Evolutionary conservation across 2,113 vertebrate species (phyloP), one percentile per base, ranked within the genome.

Genomic region (Silurus asotus): DNA sequence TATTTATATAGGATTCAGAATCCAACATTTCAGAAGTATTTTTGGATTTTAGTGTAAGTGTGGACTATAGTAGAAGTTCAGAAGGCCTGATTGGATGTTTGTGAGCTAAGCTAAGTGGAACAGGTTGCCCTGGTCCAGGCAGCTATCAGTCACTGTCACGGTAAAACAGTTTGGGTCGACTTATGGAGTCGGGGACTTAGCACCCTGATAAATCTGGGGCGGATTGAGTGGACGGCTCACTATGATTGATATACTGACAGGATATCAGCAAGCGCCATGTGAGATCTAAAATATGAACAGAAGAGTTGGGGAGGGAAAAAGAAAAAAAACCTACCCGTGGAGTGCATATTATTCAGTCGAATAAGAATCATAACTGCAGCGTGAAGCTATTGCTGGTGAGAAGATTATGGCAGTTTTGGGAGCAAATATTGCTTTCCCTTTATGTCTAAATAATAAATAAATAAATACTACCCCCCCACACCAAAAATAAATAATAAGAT

Each of bases 171-270:
- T 97, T 96, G 96, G 96, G 96, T 96, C 95, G 95, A 96, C 95
- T 97, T 97, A 96, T 96, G 96, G 96, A 96, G 96, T 96, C 95
- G 94, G 91, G 95, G 91, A 95, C 94, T 94, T 95, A 93, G 93
- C 93, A 75, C 93, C 94, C 97, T 98, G 98, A 99, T 99, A 96
- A 98, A 99, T 99, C 98, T 99, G 96, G 96, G 95, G 93, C 92
- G 96, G 95, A 99, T 99, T 99, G 98, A 98, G 96, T 98, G 97
- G 98, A 99, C 98, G 97, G 97, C 95, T 96, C 95, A 94, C 95
- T 95, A 95, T 99, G 98, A 99, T 99, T 97, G 97, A 99, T 99
- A 98, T 95, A 88, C 91, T 97, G 96, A 98, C 96, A 96, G 96
- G 96, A 97, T 98, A 97, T 98, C 96, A 98, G 89, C 77, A 84